phyloP scores from a whole-genome alignment of 2,888 invertebrate genomes.

The Acheta domesticus region DNA sequence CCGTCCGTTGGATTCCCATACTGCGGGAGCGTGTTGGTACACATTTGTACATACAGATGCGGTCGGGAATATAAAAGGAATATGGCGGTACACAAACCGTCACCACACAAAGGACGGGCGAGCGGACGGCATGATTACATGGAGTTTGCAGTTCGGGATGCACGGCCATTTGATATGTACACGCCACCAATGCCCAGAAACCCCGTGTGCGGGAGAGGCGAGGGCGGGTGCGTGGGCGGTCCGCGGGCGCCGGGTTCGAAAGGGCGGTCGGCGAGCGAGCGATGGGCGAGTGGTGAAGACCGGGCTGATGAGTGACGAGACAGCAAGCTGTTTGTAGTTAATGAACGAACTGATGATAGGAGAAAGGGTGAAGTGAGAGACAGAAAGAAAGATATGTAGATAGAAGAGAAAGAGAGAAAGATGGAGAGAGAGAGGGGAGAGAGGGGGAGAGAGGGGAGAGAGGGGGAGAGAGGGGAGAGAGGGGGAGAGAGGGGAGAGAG shows the following conservation, averaged over 20 bases:
- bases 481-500: too few relatives aligned
- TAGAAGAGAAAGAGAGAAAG: not conserved
- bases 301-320: not conserved
- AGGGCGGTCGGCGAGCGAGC: too few relatives aligned
- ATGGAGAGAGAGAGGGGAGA: too few relatives aligned
- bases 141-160: not conserved
- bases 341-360: not conserved
- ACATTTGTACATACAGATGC: slow-evolving; percentile 18
- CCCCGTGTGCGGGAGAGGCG: not conserved
- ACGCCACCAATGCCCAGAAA: not conserved
- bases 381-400: not conserved
- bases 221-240: not conserved
- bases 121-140: slow-evolving; percentile 5
- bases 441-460: too few relatives aligned
- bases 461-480: too few relatives aligned
- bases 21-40: not conserved
- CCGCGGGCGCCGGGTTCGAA: too few relatives aligned
- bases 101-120: slow-evolving; percentile 18
- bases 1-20: not conserved
- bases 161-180: slow-evolving; percentile 18
- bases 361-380: not conserved
- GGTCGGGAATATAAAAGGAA: slow-evolving; percentile 7
- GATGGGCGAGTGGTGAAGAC: too few relatives aligned
- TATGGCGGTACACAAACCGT: slow-evolving; percentile 18
- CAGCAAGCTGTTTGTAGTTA: not conserved